Evolutionary conservation across 64 coral and sea anemone species (phyloP).

Genomic region (Montipora efflorescens): DNA sequence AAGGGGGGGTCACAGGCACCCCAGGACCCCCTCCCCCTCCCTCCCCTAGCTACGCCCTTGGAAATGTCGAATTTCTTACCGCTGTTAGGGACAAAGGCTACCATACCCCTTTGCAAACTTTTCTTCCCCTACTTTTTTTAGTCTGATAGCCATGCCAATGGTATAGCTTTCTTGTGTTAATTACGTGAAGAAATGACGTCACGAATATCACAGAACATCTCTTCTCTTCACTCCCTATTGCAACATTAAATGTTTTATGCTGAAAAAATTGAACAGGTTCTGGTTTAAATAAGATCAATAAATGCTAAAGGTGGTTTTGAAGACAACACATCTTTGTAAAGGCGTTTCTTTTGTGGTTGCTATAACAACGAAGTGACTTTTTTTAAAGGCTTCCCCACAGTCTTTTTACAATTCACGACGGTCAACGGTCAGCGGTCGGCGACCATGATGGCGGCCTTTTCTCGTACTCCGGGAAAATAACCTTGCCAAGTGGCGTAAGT

Average conservation of each 20-base stretch:
- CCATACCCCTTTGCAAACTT: not conserved
- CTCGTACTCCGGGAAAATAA: no score
- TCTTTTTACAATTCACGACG: not conserved
- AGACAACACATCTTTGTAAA: not conserved
- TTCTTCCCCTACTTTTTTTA: constrained; percentile 43
- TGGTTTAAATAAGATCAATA: not conserved
- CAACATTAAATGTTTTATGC: not conserved
- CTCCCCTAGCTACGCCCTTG: no score
- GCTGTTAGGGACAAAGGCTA: no score
- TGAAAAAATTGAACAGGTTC: not conserved
- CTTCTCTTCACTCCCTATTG: not conserved
- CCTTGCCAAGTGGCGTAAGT: not conserved
- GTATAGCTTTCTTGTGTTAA: constrained; percentile 46
- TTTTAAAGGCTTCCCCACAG: not conserved
- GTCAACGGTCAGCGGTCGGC: no score
- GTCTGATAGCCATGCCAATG: constrained; percentile 58
- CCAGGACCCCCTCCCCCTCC: no score
- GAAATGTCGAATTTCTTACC: not conserved
- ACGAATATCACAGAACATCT: not conserved
- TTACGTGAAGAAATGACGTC: constrained; percentile 73
- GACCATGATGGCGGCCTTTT: no score
- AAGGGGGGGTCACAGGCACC: no score
- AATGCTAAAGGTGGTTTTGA: not conserved
- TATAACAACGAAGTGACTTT: not conserved
- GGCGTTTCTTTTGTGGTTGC: not conserved